Evolutionary conservation across 2,888 invertebrate species (phyloP).

Genomic region (Heliconius sara): DNA sequence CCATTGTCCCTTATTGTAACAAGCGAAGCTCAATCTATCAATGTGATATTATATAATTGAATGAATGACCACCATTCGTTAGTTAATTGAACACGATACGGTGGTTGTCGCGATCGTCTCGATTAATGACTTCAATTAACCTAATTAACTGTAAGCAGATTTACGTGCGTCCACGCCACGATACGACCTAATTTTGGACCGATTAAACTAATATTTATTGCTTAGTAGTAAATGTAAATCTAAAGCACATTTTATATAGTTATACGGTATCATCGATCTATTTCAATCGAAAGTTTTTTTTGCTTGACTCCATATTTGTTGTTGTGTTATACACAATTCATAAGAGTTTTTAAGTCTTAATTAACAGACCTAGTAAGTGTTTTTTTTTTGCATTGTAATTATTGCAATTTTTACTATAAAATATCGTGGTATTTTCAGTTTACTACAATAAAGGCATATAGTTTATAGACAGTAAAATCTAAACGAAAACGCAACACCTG

Average conservation of each 20-base stretch:
- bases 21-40: conserved; percentile 34
- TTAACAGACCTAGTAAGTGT: too few species aligned
- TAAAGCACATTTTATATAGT: conserved; percentile 8
- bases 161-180: conserved; percentile 61
- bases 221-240: conserved; percentile 12
- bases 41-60: conserved; percentile 73
- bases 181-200: conserved; percentile 53
- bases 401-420: background rate
- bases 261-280: conserved; percentile 9
- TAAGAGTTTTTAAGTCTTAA: background rate
- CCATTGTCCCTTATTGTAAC: background rate
- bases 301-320: background rate
- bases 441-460: background rate
- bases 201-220: conserved; percentile 58
- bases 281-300: background rate
- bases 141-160: conserved; percentile 77
- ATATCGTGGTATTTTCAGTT: background rate
- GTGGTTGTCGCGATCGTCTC: conserved; percentile 69
- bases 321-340: background rate
- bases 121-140: conserved; percentile 80
- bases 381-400: background rate
- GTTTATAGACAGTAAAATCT: background rate
- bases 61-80: conserved; percentile 74
- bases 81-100: conserved; percentile 82
- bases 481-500: conserved; percentile 26